A percentile compares a stretch with the other conserved stretches of the same genome.
These are phyloP conservation scores for Bombyx huttoni DNA, from an alignment of 2,888 invertebrate species.

Conservation along the genomic window DNA sequence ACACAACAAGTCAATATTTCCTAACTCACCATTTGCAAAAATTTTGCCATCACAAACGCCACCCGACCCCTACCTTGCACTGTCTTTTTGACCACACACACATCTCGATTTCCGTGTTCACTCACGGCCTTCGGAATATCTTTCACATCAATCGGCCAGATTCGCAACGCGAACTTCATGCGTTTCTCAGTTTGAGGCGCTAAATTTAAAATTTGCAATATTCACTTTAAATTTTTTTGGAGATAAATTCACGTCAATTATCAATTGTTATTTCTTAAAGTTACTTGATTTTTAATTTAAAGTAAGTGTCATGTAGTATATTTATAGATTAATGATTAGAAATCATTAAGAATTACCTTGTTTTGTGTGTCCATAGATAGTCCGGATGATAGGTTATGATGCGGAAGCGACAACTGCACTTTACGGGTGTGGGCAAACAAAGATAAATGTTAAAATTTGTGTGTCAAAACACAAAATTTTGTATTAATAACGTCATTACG, in stretches of 20 bases:
- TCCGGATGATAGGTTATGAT: slow-evolving; percentile 43
- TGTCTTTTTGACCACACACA: slow-evolving; percentile 77
- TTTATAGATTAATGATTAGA: background rate
- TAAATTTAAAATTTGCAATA: slow-evolving; percentile 55
- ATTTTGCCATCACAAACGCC: slow-evolving; percentile 85
- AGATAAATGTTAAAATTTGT: slow-evolving; percentile 3
- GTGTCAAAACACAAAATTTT: slow-evolving; percentile 3
- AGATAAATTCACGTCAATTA: background rate
- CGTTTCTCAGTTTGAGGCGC: slow-evolving; percentile 55
- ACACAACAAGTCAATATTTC: slow-evolving; percentile 56
- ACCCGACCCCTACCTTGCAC: slow-evolving; percentile 84
- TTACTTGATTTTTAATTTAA: background rate
- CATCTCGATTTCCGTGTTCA: slow-evolving; percentile 74
- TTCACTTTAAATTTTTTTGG: background rate
- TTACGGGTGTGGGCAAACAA: slow-evolving; percentile 3
- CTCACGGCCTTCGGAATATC: slow-evolving; percentile 78
- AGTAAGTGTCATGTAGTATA: background rate
- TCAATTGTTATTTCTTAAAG: background rate
- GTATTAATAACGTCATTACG: slow-evolving; percentile 4
- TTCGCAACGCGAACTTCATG: slow-evolving; percentile 74
- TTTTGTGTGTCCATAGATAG: slow-evolving; percentile 20
- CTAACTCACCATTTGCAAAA: slow-evolving; percentile 84
- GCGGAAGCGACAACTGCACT: slow-evolving; percentile 27
- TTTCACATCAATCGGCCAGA: slow-evolving; percentile 76
- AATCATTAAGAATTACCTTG: slow-evolving; percentile 8